These are phyloP conservation scores for Corythucha ciliata DNA, from an alignment of 2,888 invertebrate species.

Conservation along the genomic window DNA sequence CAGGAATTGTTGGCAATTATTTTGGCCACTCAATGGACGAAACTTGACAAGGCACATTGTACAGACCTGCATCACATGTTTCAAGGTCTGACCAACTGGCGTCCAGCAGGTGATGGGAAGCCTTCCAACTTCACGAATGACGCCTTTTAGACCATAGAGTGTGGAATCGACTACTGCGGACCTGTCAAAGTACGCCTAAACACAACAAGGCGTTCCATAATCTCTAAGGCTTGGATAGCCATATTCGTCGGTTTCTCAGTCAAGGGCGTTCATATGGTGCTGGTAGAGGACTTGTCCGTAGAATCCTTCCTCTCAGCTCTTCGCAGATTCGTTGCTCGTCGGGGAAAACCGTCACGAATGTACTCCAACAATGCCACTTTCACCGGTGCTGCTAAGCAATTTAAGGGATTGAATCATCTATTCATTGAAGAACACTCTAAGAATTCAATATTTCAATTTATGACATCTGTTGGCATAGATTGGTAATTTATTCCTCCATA, in stretches of 20 bases:
- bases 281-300: conserved; percentile 32
- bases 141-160: conserved; percentile 31
- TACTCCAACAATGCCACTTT: conserved; percentile 37
- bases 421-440: background rate
- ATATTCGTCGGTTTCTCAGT: conserved; percentile 36
- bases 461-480: too few species aligned
- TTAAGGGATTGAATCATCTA: conserved; percentile 24
- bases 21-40: conserved; percentile 7
- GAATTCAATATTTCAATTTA: background rate
- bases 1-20: background rate
- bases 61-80: conserved; percentile 29
- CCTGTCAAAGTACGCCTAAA: conserved; percentile 32
- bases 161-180: conserved; percentile 37
- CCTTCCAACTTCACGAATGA: conserved; percentile 33
- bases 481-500: conserved; percentile 32
- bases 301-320: conserved; percentile 33
- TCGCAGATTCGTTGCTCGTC: conserved; percentile 33
- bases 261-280: conserved; percentile 36
- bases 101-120: conserved; percentile 35
- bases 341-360: conserved; percentile 31
- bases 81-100: conserved; percentile 24
- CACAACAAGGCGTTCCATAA: conserved; percentile 25
- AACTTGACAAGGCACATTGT: conserved; percentile 8
- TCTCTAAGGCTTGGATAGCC: conserved; percentile 26
- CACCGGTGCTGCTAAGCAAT: conserved; percentile 31